Base-by-base conservation (phyloP, 1,140 invertebrate species). In the Zeugodacus cucurbitae region DNA sequence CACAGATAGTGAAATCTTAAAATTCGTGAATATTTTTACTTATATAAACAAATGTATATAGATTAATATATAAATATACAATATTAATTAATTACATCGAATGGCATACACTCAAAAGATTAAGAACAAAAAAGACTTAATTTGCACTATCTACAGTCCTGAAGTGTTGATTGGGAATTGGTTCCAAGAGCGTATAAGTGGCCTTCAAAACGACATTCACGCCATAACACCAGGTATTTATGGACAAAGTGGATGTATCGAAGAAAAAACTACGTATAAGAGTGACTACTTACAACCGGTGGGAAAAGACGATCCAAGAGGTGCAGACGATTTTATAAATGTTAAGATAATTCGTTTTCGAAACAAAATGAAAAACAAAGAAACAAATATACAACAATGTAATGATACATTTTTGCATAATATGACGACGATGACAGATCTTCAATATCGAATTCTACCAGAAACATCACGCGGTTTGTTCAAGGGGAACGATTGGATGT, bases 201-300 rank as follows among this genome's bases (percentile, higher is more conserved):
- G 70, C 20, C 20, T 41, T n/a, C 17, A 74, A 41, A 37, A 74
- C 20, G 34, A 74, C 37, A 20, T 41, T 41, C 70, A 74, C 29
- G 70, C 70, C 4, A 74, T 74, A 74, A 74, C 70, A 34, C 70
- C 70, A 17, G 70, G 70, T 2, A 74, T 74, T 74, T 74, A 74
- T 17, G 70, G 70, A 8, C 37, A 74, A 1, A 74, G 70, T n/a
- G 34, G 29, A 74, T 41, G 32, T n/a, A 8, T 44, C 70, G 37
- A n/a, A 44, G 70, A 7, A 29, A 41, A 37, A 74, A 74, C 70
- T 1, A 74, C 34, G 2, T 41, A 74, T 41, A 74, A 41, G 44
- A 70, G 26, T 17, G 64, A 70, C 17, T 70, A 32, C 34, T 5
- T 29, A 29, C 29, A 70, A 37, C 64, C 64, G 0, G 32, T 70